Conservation (phyloP, 2,797 vertebrate genomes). For the Enteromius unitaeniatus region DNA sequence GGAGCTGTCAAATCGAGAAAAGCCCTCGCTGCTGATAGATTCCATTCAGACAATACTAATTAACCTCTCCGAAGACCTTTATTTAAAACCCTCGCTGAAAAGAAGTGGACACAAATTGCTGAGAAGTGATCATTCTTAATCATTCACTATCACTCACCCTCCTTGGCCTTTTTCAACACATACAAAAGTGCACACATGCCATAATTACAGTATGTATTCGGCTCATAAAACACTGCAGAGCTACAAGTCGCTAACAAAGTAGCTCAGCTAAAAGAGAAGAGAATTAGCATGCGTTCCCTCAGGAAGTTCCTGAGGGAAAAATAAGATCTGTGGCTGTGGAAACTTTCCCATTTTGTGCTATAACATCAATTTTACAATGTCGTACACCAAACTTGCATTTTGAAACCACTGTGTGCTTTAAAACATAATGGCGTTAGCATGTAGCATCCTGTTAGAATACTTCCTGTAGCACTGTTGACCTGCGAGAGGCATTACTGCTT, state of each 20-base stretch:
- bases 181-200: slow-evolving; percentile 28
- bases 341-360: background rate
- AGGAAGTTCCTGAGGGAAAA: background rate
- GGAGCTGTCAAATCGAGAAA: slow-evolving; percentile 57
- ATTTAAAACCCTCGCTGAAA: slow-evolving; percentile 33
- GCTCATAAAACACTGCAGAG: background rate
- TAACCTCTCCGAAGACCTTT: slow-evolving; percentile 62
- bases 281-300: background rate
- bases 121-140: slow-evolving; percentile 27
- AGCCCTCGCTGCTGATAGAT: slow-evolving; percentile 58
- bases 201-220: slow-evolving; percentile 26
- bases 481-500: background rate
- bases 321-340: background rate
- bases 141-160: slow-evolving; percentile 23
- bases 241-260: background rate
- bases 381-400: background rate
- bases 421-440: background rate
- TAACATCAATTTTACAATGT: background rate
- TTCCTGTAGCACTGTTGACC: background rate
- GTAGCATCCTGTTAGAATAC: background rate
- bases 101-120: slow-evolving; percentile 39
- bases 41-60: slow-evolving; percentile 62
- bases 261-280: background rate
- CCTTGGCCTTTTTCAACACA: slow-evolving; percentile 22
- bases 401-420: background rate